Conservation (phyloP, 2,113 vertebrate genomes). For the Ailurus styani region DNA sequence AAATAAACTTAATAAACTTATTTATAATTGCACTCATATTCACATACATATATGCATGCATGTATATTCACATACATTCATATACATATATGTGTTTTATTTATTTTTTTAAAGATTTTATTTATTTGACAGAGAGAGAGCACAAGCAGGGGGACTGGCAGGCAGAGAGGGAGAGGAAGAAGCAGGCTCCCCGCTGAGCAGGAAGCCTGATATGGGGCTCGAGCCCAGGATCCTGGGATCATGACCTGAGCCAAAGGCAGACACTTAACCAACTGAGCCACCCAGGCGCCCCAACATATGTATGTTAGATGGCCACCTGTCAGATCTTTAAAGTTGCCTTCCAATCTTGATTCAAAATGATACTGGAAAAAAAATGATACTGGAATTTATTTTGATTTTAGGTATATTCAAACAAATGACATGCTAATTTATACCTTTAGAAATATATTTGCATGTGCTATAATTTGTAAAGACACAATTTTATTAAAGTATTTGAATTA, state of each 20-base stretch:
- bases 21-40: background rate
- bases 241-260: no score
- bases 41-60: background rate
- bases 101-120: no score
- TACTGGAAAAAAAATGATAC: no score
- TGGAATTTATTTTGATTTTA: conserved; percentile 1
- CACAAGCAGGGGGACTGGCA: no score
- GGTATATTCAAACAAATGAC: background rate
- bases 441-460: background rate
- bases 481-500: conserved; percentile 20
- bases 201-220: no score
- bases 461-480: conserved; percentile 4
- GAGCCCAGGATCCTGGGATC: no score
- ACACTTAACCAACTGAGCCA: no score
- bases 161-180: no score
- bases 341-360: background rate
- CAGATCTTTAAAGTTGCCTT: background rate
- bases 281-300: no score
- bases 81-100: background rate
- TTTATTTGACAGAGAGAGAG: no score
- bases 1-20: background rate
- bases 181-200: no score
- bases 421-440: conserved; percentile 19
- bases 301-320: background rate
- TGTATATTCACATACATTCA: background rate